Percentiles rank a stretch among this genome's conserved stretches.
Evolutionary conservation across 2,113 vertebrate species (phyloP).

Genomic region (Rhinolophus ferrumequinum): DNA sequence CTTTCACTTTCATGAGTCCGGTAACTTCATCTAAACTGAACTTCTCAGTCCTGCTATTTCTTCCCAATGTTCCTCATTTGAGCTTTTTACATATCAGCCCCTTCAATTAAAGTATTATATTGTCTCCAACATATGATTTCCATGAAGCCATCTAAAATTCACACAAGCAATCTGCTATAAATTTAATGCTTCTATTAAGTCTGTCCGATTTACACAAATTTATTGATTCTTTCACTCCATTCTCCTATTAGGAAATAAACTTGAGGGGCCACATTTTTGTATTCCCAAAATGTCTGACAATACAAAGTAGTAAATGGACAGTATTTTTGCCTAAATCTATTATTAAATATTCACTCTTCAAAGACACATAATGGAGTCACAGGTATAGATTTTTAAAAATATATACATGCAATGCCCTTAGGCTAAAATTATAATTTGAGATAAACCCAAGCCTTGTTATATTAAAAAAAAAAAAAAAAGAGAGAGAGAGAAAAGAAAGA

Average conservation of each 20-base stretch:
- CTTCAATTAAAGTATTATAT: not conserved
- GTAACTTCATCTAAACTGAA: not conserved
- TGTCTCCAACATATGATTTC: not conserved
- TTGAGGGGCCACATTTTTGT: not conserved
- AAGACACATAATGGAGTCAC: not conserved
- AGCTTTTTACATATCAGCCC: not conserved
- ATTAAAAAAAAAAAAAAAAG: not conserved
- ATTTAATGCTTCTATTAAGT: not conserved
- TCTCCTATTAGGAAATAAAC: not conserved
- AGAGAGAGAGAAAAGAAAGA: not conserved
- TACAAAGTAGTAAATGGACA: not conserved
- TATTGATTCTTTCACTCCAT: not conserved
- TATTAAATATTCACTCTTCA: not conserved
- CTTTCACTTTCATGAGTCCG: not conserved
- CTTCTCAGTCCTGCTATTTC: not conserved
- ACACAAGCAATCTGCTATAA: not conserved
- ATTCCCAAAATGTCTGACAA: not conserved
- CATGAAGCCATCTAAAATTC: not conserved
- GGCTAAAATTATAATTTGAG: not conserved
- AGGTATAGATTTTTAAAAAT: not conserved
- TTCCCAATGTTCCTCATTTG: not conserved
- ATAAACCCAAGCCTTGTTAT: not conserved
- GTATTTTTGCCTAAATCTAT: not conserved
- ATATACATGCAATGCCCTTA: not conserved
- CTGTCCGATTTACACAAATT: not conserved